Base-by-base conservation (phyloP, 2,888 invertebrate genomes). In the Agriopis aurantiaria region DNA sequence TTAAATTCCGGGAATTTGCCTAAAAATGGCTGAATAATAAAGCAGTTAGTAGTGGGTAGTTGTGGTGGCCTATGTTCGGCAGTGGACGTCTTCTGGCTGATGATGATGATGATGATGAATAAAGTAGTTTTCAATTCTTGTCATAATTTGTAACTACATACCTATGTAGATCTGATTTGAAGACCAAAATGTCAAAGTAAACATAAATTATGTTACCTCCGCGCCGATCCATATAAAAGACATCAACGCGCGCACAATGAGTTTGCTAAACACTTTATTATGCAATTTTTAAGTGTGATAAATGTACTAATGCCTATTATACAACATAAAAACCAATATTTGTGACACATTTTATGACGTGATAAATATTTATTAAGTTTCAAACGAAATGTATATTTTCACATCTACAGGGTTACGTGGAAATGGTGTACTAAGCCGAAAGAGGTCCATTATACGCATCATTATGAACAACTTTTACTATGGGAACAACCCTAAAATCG, bases 201-300 rank as follows among this genome's bases (percentile, higher is more conserved):
- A 45, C 12, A 14, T 17, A 62, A 45, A 53, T 45, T 46, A 62
- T 61, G 11, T 43, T 0, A 52, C 7, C 3, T 46, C 40, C 43
- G 45, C n/a, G 23, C 75, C 78, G 81, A 78, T 78, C 82, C 79
- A 82, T 90, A 85, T 78, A 87, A 88, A 89, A 88, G 90, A 90
- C 87, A 85, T 89, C 84, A 90, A 90, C 90, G 90, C 84, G 82
- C 76, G 60, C 60, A 9, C 58, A 45, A 49, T 63, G 11, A 11
- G 8, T 70, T 63, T 48, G 46, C 43, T 2, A 53, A 48, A 60
- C 11, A 59, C 41, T 53, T 58, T 64, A 65, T 43, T 59, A 52
- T 45, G 53, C 52, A 17, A 52, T 52, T 53, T 23, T 53, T 9
- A n/a, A 52, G 61, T 51, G 55, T 56, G 62, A 57, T 51, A 57